Evolutionary conservation across 2,113 vertebrate species (phyloP), one percentile per base, ranked within the genome.

Genomic region (Setophaga petechia): DNA sequence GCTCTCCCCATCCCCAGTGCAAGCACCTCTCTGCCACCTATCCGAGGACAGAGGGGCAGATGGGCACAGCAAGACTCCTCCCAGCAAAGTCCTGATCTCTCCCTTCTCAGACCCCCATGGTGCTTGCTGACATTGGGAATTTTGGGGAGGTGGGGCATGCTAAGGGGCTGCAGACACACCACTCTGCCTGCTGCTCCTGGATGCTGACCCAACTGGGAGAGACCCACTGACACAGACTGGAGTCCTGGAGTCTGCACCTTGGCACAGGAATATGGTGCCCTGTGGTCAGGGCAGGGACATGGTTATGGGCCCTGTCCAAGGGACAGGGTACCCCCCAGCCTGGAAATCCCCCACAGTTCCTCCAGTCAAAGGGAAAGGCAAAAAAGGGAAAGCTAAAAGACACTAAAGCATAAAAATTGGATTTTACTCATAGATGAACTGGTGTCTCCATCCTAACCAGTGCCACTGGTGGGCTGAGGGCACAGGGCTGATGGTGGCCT

Each of bases 251-350:
- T 47, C 52, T 73, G 54, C 6, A 2, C 35, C 37, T 23, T 9
- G 3, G 27, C 1, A 3, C 0, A 43, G 43, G 46, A 71, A 15
- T 19, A 3, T 9, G 25, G 43, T 54, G 46, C 17, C 20, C 49
- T 0, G 0, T 4, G 25, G 11, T 12, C 18, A 37, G 41, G 55
- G 25, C 57, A 88, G 17, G n/a, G 43, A 58, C 23, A 8, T 0
- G 37, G 10, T 41, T 30, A 25, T 0, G 0, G 73, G 67, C 14
- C 43, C 52, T 44, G 18, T 13, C 55, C 0, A 0, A 85, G 49
- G 39, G 23, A 58, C 31, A 49, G 15, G 46, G 27, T 31, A 25
- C 28, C 16, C 41, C 28, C 16, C 0, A 3, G 68, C 39, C 74
- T 82, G 75, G 46, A 78, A 82, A 66, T 7, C 21, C 24, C 27